Conservation (phyloP, 2,113 vertebrate genomes). For the Apteryx owenii region DNA sequence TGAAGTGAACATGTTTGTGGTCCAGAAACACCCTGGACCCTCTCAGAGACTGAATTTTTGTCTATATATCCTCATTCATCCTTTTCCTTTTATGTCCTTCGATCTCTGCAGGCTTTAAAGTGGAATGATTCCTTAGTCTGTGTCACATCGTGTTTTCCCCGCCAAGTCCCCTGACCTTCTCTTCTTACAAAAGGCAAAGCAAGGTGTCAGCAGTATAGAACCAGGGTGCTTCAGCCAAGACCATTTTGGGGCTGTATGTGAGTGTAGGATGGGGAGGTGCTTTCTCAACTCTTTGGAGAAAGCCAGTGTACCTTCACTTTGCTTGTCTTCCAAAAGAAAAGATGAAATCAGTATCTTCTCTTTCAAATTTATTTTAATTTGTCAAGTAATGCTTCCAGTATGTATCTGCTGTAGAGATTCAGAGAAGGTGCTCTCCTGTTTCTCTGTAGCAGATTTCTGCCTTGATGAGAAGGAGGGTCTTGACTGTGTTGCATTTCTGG, state of each 20-base stretch:
- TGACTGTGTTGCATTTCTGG: neutral
- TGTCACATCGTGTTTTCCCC: neutral
- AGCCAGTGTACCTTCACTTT: too few relatives aligned
- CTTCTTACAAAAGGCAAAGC: neutral
- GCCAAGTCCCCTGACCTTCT: neutral
- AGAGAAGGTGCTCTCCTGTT: neutral
- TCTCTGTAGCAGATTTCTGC: neutral
- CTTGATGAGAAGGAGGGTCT: neutral
- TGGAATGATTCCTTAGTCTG: neutral
- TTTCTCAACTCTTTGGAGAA: neutral
- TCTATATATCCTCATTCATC: neutral
- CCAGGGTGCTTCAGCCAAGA: neutral
- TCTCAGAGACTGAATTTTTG: neutral
- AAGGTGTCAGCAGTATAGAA: neutral
- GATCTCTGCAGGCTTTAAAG: neutral
- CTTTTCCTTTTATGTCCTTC: neutral
- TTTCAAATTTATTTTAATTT: neutral
- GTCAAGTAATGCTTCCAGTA: neutral
- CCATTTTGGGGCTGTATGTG: rapidly evolving
- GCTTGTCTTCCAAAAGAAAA: neutral
- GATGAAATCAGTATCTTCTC: neutral
- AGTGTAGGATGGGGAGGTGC: neutral
- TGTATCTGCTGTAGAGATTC: neutral
- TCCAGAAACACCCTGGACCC: neutral
- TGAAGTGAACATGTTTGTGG: neutral